Base-by-base conservation (phyloP, 2,888 invertebrate genomes). In the Drepanosiphum platanoidis region DNA sequence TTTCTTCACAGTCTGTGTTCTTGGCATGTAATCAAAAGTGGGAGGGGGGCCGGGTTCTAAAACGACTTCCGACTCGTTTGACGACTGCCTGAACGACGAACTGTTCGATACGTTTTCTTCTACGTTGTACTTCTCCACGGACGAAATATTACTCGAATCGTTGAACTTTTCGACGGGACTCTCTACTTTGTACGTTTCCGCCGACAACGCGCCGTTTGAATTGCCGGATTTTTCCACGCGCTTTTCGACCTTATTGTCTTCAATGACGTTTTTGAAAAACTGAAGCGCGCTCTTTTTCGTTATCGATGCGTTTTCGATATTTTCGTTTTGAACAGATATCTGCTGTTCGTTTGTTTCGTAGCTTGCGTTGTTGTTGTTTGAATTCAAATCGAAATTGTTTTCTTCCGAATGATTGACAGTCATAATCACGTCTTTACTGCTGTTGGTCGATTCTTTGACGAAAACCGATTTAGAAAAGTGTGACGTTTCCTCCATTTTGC, bases 11-110 rank as follows among this genome's bases (percentile, higher is more conserved):
- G 88, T 88, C 86, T 89, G 88, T 9, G 88, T 88, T 88, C 92
- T 92, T 0, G 93, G 92, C 78, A 92, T 91, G 87, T 91, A 93
- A 64, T 93, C 92, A 74, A 94, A 92, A 90, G 94, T 93, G 58
- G 94, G 93, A 15, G 94, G 94, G n/a, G 94, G 92, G 88, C 93
- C 94, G 0, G 93, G 94, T 83, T 92, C 90, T 3, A 94, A 89
- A 88, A 91, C 91, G 75, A 93, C 32, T 52, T 74, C 71, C 46
- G 87, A 18, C 8, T 81, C 77, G 30, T 77, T 80, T n/a, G 74
- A 61, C 36, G 74, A 61, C 36, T 86, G 79, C 68, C 86, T 77
- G 27, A 77, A 72, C 13, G 79, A 84, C 15, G 80, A 86, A n/a
- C 78, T 71, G 34, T 58, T 71, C n/a, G 75, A 86, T 64, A 79